Conservation (phyloP, 2,797 vertebrate species). For the Phoeniculus purpureus region DNA sequence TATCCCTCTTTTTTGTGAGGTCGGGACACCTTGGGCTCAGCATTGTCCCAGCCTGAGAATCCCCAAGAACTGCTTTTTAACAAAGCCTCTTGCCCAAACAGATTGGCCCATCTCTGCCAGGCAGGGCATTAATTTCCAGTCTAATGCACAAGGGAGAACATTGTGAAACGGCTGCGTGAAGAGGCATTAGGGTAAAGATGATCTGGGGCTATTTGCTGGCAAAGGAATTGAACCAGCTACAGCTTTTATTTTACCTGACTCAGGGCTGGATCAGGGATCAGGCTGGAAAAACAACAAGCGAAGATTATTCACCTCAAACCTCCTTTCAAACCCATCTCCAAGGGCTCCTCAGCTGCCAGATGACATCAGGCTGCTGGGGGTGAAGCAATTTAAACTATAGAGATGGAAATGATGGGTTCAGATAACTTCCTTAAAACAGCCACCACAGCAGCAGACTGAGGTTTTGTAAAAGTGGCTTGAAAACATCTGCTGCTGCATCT, state of each 20-base stretch:
- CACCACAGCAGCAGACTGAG: neutral
- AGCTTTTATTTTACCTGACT: neutral
- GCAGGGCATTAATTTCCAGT: constrained; percentile 15
- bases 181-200: neutral
- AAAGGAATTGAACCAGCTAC: neutral
- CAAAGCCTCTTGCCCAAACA: neutral
- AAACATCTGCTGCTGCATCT: neutral
- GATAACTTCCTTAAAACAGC: neutral
- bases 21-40: neutral
- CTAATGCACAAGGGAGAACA: constrained; percentile 21
- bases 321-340: neutral
- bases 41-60: neutral
- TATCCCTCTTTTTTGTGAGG: neutral
- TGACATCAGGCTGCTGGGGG: neutral
- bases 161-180: constrained; percentile 22
- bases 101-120: neutral
- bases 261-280: neutral
- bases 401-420: neutral
- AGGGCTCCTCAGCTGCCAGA: neutral
- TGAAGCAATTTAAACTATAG: neutral
- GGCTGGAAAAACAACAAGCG: neutral
- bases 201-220: neutral
- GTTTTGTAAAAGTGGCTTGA: neutral
- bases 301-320: neutral
- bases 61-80: neutral